Percentiles rank a stretch among this genome's conserved stretches.
Evolutionary conservation across 2,113 vertebrate species (phyloP).

Genomic region (Urocynchramus pylzowi): DNA sequence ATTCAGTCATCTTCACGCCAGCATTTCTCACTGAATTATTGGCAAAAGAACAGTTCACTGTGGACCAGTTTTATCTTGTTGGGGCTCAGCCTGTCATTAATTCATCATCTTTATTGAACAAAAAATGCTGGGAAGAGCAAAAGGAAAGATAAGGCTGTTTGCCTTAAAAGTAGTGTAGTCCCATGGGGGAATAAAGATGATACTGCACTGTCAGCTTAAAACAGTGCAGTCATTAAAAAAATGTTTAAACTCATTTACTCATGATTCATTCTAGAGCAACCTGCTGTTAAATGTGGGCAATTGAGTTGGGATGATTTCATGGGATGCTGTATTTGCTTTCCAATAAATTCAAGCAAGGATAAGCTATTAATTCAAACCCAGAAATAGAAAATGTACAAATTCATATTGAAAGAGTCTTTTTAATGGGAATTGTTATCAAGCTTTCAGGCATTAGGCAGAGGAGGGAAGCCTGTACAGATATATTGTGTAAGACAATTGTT

Average conservation of each 20-base stretch:
- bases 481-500: neutral
- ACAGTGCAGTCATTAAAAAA: neutral
- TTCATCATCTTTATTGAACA: conserved; percentile 32
- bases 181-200: neutral
- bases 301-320: neutral
- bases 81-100: conserved; percentile 10
- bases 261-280: neutral
- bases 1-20: neutral
- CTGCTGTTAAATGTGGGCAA: neutral
- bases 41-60: neutral
- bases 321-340: conserved; percentile 1
- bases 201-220: conserved; percentile 24
- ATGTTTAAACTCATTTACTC: neutral
- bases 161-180: neutral
- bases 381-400: neutral
- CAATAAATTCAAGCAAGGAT: neutral
- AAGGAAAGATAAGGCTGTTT: conserved; percentile 5
- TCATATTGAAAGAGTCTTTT: neutral
- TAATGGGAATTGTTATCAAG: neutral
- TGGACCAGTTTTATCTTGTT: neutral
- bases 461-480: neutral
- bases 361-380: conserved; percentile 7
- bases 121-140: neutral
- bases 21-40: neutral
- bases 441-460: neutral